Evolutionary conservation across 92 coral and sea anemone species (phyloP).

Genomic region (Paragorgia papillata): DNA sequence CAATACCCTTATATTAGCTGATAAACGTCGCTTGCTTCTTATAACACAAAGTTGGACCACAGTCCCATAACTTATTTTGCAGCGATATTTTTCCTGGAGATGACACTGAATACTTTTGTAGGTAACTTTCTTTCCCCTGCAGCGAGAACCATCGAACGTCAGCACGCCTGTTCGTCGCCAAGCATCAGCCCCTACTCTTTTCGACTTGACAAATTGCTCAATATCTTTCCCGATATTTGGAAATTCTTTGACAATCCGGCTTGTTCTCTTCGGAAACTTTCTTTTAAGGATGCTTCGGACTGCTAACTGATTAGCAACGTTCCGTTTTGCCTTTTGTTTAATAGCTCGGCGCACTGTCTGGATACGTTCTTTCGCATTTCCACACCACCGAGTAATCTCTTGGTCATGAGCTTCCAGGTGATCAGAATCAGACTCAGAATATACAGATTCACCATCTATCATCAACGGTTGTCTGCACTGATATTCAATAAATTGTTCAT

Average conservation of each 20-base stretch:
- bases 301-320: slow-evolving; percentile 12
- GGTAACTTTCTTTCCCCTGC: slow-evolving; percentile 27
- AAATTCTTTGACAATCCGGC: slow-evolving; percentile 11
- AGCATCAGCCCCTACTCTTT: slow-evolving; percentile 55
- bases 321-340: slow-evolving; percentile 19
- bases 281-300: slow-evolving; percentile 34
- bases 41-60: slow-evolving; percentile 29
- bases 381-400: slow-evolving; percentile 25
- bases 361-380: neutral
- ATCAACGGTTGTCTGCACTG: too few relatives aligned
- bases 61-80: slow-evolving; percentile 16
- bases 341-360: slow-evolving; percentile 4
- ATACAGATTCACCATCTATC: slow-evolving; percentile 25
- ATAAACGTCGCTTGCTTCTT: slow-evolving; percentile 21
- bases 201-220: slow-evolving; percentile 39
- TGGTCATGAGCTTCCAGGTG: slow-evolving; percentile 19
- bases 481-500: too few relatives aligned
- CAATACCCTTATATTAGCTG: slow-evolving; percentile 27
- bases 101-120: slow-evolving; percentile 31
- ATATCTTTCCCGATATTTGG: slow-evolving; percentile 53
- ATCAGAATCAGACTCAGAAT: too few relatives aligned
- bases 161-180: slow-evolving; percentile 60
- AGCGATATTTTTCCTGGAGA: slow-evolving; percentile 15
- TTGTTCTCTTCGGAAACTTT: slow-evolving; percentile 39
- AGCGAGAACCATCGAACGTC: slow-evolving; percentile 49